phyloP scores from a whole-genome alignment of 2,797 vertebrate genomes.

The Apogon talboti region DNA sequence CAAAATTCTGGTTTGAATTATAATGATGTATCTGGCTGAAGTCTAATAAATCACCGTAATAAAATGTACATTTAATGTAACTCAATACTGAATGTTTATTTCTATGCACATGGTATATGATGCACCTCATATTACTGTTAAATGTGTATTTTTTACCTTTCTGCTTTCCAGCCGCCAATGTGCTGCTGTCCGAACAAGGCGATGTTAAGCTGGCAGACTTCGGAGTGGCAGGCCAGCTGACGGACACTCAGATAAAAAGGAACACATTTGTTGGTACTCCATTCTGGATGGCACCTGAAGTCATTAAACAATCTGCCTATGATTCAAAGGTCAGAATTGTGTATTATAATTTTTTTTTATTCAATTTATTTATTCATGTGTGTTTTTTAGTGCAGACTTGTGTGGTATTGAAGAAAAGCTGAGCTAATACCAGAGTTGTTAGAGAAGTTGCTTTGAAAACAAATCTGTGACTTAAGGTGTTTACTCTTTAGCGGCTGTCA shows the following conservation, averaged over 20 bases:
- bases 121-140: not conserved
- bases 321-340: slow-evolving; percentile 91
- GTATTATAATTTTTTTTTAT: not conserved
- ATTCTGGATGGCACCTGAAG: slow-evolving; percentile 99
- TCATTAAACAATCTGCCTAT: slow-evolving; percentile 97
- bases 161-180: slow-evolving; percentile 84
- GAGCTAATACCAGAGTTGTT: not conserved
- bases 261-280: slow-evolving; percentile 98
- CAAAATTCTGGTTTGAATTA: no score
- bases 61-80: no score
- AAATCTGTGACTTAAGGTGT: no score
- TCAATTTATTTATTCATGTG: not conserved
- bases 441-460: not conserved
- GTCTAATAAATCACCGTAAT: no score
- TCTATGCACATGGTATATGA: not conserved
- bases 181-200: slow-evolving; percentile 95
- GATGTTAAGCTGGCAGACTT: slow-evolving; percentile 98
- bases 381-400: not conserved
- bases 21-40: no score
- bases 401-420: not conserved
- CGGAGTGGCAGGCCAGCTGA: slow-evolving; percentile 96
- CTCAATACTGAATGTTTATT: not conserved
- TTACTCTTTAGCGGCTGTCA: no score
- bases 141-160: not conserved
- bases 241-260: slow-evolving; percentile 98